These are phyloP conservation scores for Melipona bicolor DNA, from an alignment of 2,888 invertebrate genomes.

Conservation along the genomic window DNA sequence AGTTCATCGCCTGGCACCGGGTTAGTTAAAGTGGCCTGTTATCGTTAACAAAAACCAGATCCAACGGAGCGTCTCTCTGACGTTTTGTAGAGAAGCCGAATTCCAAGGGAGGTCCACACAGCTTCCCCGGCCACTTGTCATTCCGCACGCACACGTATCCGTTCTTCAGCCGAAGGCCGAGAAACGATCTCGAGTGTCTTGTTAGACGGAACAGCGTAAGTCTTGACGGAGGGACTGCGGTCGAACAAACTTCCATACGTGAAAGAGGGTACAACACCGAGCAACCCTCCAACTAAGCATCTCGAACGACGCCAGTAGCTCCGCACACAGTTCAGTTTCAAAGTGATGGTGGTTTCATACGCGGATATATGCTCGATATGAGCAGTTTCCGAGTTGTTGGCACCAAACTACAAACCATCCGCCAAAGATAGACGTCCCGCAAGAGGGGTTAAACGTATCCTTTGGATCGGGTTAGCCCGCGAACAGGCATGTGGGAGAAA, in stretches of 20 bases:
- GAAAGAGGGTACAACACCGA: constrained; percentile 47
- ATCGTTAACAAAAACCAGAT: constrained; percentile 50
- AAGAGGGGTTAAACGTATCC: constrained; percentile 19
- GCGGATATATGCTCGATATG: constrained; percentile 70
- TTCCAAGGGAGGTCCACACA: constrained; percentile 3
- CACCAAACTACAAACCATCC: constrained; percentile 37
- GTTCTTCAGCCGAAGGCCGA: constrained; percentile 62
- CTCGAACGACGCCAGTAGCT: constrained; percentile 49
- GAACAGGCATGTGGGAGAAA: constrained; percentile 34
- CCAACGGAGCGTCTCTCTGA: neutral
- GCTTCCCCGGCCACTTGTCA: constrained; percentile 68
- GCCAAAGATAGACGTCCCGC: constrained; percentile 28
- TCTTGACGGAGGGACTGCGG: constrained; percentile 50
- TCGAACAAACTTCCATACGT: constrained; percentile 68
- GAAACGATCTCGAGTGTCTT: constrained; percentile 51
- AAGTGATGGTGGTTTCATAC: constrained; percentile 73
- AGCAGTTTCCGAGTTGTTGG: constrained; percentile 68
- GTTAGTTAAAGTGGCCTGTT: neutral
- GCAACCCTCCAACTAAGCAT: constrained; percentile 56
- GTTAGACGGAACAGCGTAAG: constrained; percentile 27
- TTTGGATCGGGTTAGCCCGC: constrained; percentile 28
- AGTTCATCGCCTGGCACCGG: neutral
- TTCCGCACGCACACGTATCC: constrained; percentile 67
- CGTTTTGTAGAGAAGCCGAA: constrained; percentile 30
- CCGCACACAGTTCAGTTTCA: constrained; percentile 69